Evolutionary conservation across 2,888 invertebrate species (phyloP).

Genomic region (Leptopilina drosophilae): DNA sequence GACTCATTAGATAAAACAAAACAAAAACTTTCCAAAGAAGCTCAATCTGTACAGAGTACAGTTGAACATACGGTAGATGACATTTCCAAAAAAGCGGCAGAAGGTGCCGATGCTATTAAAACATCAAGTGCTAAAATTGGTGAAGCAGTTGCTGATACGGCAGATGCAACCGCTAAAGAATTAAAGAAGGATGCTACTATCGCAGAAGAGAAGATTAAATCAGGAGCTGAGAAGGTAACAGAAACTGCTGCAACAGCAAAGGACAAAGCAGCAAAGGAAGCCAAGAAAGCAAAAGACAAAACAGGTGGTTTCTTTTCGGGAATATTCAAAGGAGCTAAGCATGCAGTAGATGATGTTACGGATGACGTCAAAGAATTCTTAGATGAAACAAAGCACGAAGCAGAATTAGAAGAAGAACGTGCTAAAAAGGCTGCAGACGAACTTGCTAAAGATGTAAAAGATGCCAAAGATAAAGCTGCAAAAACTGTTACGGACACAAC

Average conservation of each 20-base stretch:
- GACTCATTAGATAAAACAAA: constrained; percentile 49
- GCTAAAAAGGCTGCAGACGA: constrained; percentile 69
- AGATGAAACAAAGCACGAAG: constrained; percentile 60
- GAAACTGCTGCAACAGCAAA: constrained; percentile 58
- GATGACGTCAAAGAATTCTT: constrained; percentile 58
- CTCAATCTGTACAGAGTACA: constrained; percentile 57
- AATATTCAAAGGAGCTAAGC: constrained; percentile 59
- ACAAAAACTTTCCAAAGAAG: constrained; percentile 51
- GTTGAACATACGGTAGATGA: constrained; percentile 55
- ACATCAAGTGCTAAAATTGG: constrained; percentile 50
- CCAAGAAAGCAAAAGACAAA: constrained; percentile 56
- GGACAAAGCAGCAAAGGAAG: constrained; percentile 48
- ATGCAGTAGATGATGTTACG: constrained; percentile 70
- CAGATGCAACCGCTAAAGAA: constrained; percentile 56
- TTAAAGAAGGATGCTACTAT: constrained; percentile 70
- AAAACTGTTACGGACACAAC: constrained; percentile 55
- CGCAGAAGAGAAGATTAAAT: constrained; percentile 47
- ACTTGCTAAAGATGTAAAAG: constrained; percentile 33
- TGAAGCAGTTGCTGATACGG: constrained; percentile 51
- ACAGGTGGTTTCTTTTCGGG: constrained; percentile 60
- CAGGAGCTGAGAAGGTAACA: constrained; percentile 39
- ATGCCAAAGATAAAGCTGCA: constrained; percentile 18
- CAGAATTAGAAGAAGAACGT: constrained; percentile 49
- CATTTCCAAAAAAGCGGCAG: constrained; percentile 44
- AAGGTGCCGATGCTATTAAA: constrained; percentile 44